Base-by-base conservation (phyloP, 2,113 vertebrate genomes). In the Beaufortia kweichowensis region DNA sequence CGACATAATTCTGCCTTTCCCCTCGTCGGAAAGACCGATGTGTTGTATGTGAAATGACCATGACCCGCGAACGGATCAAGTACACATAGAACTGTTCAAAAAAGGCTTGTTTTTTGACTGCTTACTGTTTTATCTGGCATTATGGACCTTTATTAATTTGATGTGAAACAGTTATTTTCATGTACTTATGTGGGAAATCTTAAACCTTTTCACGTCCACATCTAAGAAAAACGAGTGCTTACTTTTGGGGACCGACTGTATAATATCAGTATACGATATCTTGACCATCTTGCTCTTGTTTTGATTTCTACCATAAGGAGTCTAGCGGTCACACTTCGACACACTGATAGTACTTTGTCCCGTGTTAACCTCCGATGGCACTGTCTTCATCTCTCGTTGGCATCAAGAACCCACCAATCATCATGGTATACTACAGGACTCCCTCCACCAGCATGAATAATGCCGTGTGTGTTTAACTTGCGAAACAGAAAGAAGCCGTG, bases 401-500 rank as follows among this genome's bases (percentile, higher is more conserved):
- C n/a, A 55, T 55, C 55, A 57, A 79, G 64, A 39, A 76, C 68
- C 78, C 72, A 81, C 81, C 83, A 75, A 87, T 84, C 85, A 81
- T 75, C 17, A 43, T 61, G 78, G 72, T 77, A 76, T 79, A 82
- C 64, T 86, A 83, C 84, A 76, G 73, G 79, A 68, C 77, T 78
- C 77, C 74, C 59, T 72, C 50, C 68, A 33, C 28, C 23, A 17
- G 48, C 53, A 64, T 89, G 89, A 91, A 79, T 86, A 85, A 91
- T 87, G 85, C 79, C 77, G 81, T 81, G 88, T 89, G 88, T 91
- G 91, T 92, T 91, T 91, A 89, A 89, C 89, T 89, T 83, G 83
- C 72, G 84, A 85, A 87, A 91, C 75, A 89, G 87, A 90, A 90
- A 91, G 87, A 87, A 91, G 85, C 85, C 78, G 79, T 86, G 84